phyloP scores from a whole-genome alignment of 2,113 vertebrate genomes.

The Anolis sagrei region DNA sequence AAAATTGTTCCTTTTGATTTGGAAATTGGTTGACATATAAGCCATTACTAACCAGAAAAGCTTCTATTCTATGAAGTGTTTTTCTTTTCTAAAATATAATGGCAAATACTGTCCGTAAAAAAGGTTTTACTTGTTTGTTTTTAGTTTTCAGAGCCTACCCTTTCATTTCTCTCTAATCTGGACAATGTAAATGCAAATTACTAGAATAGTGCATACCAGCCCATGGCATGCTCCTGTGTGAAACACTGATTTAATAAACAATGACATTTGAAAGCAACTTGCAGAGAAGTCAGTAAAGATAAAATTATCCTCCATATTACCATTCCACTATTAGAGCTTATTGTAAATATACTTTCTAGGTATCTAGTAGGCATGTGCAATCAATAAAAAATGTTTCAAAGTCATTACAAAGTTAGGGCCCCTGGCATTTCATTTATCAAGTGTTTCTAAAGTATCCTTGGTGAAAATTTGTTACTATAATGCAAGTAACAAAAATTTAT shows the following conservation, averaged over 20 bases:
- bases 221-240: background rate
- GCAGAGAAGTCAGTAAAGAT: background rate
- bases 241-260: background rate
- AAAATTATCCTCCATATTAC: no score
- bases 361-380: no score
- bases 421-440: no score
- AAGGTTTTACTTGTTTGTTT: background rate
- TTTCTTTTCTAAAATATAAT: background rate
- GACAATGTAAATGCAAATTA: background rate
- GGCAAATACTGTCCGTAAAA: background rate
- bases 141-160: background rate
- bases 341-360: no score
- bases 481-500: no score
- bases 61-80: background rate
- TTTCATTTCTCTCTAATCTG: background rate
- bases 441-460: no score
- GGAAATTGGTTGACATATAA: background rate
- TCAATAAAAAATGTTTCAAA: no score
- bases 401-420: no score
- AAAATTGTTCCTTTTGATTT: background rate
- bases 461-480: no score
- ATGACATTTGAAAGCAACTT: background rate
- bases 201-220: background rate
- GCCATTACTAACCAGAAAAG: background rate
- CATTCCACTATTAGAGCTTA: background rate